These are phyloP conservation scores for Sinocyclocheilus anophthalmus DNA, from an alignment of 2,113 vertebrate genomes.

Conservation along the genomic window DNA sequence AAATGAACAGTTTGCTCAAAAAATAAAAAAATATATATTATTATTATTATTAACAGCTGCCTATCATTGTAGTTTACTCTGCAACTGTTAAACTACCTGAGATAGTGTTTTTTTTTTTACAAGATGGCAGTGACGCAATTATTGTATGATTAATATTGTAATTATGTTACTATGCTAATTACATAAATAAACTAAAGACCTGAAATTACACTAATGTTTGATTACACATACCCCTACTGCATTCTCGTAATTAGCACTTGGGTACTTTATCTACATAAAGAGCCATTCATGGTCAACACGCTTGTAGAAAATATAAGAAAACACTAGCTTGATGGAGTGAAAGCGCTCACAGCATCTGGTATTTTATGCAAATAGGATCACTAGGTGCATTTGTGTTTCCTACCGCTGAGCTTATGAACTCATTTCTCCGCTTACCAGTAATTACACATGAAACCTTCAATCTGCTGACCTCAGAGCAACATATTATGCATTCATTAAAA, in stretches of 20 bases:
- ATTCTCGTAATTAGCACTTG: constrained; percentile 22
- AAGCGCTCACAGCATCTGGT: constrained; percentile 1
- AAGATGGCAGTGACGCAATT: not conserved
- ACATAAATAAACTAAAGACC: constrained; percentile 28
- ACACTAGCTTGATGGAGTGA: constrained; percentile 1
- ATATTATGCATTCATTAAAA: constrained; percentile 14
- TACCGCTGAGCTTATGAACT: not conserved
- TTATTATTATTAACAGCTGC: too few species aligned
- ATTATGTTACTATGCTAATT: constrained; percentile 32
- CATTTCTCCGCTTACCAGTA: constrained; percentile 31
- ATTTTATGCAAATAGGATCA: constrained; percentile 30
- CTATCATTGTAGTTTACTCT: not conserved
- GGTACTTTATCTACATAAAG: not conserved
- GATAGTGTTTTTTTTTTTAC: not conserved
- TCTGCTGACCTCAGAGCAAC: constrained; percentile 9
- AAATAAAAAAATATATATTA: too few species aligned
- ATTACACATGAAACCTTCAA: constrained; percentile 6
- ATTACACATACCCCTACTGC: not conserved
- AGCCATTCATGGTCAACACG: constrained; percentile 1
- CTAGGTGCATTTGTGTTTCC: constrained; percentile 16
- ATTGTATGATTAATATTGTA: constrained; percentile 29
- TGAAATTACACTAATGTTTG: constrained; percentile 38
- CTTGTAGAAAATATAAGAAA: constrained; percentile 14
- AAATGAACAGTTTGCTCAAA: not conserved
- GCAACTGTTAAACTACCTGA: not conserved